Evolutionary conservation across 2,888 invertebrate species (phyloP).

Genomic region (Aphrophora alni): DNA sequence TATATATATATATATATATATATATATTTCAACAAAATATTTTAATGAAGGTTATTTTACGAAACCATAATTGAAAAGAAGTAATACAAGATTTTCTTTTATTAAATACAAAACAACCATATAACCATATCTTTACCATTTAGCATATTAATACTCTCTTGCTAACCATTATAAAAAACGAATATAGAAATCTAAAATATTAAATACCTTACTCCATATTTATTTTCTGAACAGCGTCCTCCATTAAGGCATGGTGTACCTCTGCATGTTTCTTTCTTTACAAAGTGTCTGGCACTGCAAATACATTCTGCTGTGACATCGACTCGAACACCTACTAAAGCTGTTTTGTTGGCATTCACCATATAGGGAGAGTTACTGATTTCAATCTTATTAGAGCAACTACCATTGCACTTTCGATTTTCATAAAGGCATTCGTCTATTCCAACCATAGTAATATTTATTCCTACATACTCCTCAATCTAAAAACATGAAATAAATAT

Average conservation of each 20-base stretch:
- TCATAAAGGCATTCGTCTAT: slow-evolving; percentile 93
- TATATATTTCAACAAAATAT: too few species aligned
- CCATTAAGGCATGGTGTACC: slow-evolving; percentile 93
- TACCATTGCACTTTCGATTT: slow-evolving; percentile 93
- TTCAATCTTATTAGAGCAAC: slow-evolving; percentile 91
- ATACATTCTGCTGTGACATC: slow-evolving; percentile 91
- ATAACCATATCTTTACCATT: too few species aligned
- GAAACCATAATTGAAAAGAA: too few species aligned
- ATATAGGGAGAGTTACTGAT: slow-evolving; percentile 89
- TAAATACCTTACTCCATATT: slow-evolving; percentile 64
- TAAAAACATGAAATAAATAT: slow-evolving; percentile 51
- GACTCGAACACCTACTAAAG: slow-evolving; percentile 93
- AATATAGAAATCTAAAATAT: not conserved
- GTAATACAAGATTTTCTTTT: too few species aligned
- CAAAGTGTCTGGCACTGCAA: slow-evolving; percentile 91
- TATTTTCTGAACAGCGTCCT: slow-evolving; percentile 91
- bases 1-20: too few species aligned
- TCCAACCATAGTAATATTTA: slow-evolving; percentile 96
- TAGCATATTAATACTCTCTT: too few species aligned
- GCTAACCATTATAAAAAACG: too few species aligned
- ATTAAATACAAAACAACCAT: too few species aligned
- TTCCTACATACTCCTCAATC: slow-evolving; percentile 90
- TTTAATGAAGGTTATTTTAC: too few species aligned
- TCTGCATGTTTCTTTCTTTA: slow-evolving; percentile 85
- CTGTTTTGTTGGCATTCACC: slow-evolving; percentile 96